phyloP scores from a whole-genome alignment of 2,797 vertebrate species.

The Pseudopleuronectes americanus region DNA sequence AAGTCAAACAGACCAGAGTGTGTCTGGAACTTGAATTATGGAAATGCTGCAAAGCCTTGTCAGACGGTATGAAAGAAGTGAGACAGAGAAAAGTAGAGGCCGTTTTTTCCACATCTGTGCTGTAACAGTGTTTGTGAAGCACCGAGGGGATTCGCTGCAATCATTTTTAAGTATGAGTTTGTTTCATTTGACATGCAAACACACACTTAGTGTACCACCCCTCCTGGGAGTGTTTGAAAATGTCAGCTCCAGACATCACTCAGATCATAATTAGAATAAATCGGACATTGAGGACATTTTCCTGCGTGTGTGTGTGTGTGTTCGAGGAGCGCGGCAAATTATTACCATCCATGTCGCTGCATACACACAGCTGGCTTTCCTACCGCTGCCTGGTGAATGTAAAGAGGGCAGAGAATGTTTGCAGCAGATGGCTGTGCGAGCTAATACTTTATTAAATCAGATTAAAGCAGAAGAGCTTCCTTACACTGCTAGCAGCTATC shows the following conservation, averaged over 20 bases:
- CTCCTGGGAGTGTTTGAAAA: slow-evolving; percentile 44
- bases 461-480: slow-evolving; percentile 42
- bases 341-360: neutral
- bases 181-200: slow-evolving; percentile 35
- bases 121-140: slow-evolving; percentile 16
- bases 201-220: neutral
- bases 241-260: slow-evolving; percentile 47
- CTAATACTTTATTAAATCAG: slow-evolving; percentile 28
- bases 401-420: slow-evolving; percentile 5
- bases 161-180: slow-evolving; percentile 63
- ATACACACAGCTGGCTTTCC: slow-evolving; percentile 1
- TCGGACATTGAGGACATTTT: neutral
- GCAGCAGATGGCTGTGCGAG: slow-evolving; percentile 23
- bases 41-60: slow-evolving; percentile 1
- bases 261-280: slow-evolving; percentile 20
- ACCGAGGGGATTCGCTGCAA: slow-evolving; percentile 9
- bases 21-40: neutral
- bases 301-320: neutral
- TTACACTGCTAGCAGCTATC: neutral
- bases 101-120: slow-evolving; percentile 5
- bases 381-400: neutral
- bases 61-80: neutral
- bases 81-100: neutral
- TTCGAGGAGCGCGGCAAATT: neutral
- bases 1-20: neutral